Base-by-base conservation (phyloP, 2,113 vertebrate genomes). In the Rutilus rutilus region DNA sequence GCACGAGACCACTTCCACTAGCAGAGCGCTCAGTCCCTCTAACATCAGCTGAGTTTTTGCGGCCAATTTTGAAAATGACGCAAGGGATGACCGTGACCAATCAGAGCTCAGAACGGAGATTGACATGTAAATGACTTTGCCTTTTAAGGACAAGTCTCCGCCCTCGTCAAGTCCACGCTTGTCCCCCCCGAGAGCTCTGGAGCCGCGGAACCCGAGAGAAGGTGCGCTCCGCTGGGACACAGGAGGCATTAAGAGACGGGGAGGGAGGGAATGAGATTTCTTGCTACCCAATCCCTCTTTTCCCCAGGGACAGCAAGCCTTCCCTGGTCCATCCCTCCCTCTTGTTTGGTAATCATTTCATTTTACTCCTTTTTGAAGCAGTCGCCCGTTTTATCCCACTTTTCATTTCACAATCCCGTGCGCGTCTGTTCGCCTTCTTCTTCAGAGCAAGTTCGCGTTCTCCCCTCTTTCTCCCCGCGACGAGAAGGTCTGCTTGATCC, bases 361-460 rank as follows among this genome's bases (percentile, higher is more conserved):
- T 95, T 94, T 94, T 91, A 93, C 92, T 94, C 93, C 93, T 94
- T 95, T 95, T 95, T 96, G 94, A 95, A 95, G 95, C 93, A 80
- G 79, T 89, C 91, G 88, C 89, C 86, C 90, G 88, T 94, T 93
- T 95, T 93, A 94, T 94, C 92, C 93, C 93, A 92, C 93, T 95
- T 93, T 95, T 94, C 93, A 91, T 93, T 93, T 91, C 91, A 84
- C 93, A 88, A 87, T 92, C 91, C 90, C 90, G 92, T 87, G 90
- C 90, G 87, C 92, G 89, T 91, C 88, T 88, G 90, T 91, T 93
- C 85, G 52, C 52, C 93, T 88, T 78, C 89, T 92, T 89, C 92
- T 92, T 94, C 91, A 92, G 93, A 94, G 93, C 93, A 91, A 92
- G 88, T 91, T 94, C 88, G 71, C 78, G 67, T 47, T 87, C 92